Conservation (phyloP, 1,140 invertebrate species). For the Harlomillsia oculata region DNA sequence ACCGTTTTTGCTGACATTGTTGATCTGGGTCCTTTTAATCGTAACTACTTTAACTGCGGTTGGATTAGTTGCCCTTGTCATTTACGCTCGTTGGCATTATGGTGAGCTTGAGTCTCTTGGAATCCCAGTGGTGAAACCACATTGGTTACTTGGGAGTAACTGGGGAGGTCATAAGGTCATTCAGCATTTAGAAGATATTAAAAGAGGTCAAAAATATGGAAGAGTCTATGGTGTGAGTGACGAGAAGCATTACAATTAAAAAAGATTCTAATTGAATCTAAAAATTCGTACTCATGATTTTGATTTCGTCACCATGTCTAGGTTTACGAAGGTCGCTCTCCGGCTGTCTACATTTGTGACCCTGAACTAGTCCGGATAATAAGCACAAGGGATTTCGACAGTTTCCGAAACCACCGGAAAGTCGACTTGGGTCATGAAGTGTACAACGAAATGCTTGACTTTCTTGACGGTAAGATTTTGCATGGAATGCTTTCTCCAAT, state of each 20-base stretch:
- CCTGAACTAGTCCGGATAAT: background rate
- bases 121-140: slow-evolving; percentile 18
- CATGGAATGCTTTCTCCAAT: too few species aligned
- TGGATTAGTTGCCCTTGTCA: background rate
- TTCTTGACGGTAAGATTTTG: background rate
- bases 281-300: too few species aligned
- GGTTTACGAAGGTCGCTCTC: background rate
- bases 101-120: slow-evolving; percentile 19
- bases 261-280: too few species aligned
- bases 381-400: background rate
- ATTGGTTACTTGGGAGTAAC: slow-evolving; percentile 15
- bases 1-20: background rate
- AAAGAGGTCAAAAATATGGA: slow-evolving; percentile 9
- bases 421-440: background rate
- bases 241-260: too few species aligned
- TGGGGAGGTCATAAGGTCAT: background rate
- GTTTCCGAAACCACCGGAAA: background rate
- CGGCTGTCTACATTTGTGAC: background rate
- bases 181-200: slow-evolving; percentile 4
- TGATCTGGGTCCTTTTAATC: background rate
- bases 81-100: slow-evolving; percentile 19
- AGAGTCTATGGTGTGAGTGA: slow-evolving; percentile 18
- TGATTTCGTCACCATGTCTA: too few species aligned
- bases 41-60: background rate
- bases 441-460: background rate